A percentile compares a stretch with the other conserved stretches of the same genome.
Evolutionary conservation across 2,888 invertebrate genomes (phyloP).

Genomic region (Scrobipalpa costella): DNA sequence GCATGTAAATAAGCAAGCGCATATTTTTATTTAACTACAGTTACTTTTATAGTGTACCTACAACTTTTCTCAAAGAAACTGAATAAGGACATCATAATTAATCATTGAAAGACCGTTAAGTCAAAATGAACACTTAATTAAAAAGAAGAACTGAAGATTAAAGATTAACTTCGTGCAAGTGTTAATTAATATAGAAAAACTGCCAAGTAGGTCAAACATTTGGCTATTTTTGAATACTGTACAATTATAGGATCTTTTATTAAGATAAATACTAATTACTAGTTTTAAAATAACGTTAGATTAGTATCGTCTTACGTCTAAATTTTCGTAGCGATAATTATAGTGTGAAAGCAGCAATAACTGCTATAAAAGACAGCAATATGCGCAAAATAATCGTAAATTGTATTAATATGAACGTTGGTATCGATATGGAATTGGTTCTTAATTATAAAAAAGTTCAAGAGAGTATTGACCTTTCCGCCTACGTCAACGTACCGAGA

Average conservation of each 20-base stretch:
- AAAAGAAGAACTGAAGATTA: not conserved
- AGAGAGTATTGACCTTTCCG: not conserved
- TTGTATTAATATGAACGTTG: not conserved
- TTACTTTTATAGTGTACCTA: no score
- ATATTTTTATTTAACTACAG: no score
- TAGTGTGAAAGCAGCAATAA: not conserved
- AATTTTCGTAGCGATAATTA: conserved; percentile 17
- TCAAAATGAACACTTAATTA: no score
- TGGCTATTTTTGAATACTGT: not conserved
- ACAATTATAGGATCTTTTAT: not conserved
- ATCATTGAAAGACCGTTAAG: no score
- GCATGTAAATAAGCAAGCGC: no score
- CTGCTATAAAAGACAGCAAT: not conserved
- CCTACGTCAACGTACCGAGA: not conserved
- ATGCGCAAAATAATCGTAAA: not conserved
- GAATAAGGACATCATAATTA: no score
- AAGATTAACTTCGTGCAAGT: not conserved
- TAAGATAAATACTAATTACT: not conserved
- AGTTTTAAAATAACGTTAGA: not conserved
- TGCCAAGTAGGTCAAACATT: not conserved
- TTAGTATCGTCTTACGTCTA: conserved; percentile 7
- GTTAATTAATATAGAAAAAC: conserved; percentile 1
- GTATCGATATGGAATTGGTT: not conserved
- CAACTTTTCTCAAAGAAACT: no score
- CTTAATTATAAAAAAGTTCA: not conserved